phyloP scores from a whole-genome alignment of 2,113 vertebrate genomes.

The Thalassarche chlororhynchos region DNA sequence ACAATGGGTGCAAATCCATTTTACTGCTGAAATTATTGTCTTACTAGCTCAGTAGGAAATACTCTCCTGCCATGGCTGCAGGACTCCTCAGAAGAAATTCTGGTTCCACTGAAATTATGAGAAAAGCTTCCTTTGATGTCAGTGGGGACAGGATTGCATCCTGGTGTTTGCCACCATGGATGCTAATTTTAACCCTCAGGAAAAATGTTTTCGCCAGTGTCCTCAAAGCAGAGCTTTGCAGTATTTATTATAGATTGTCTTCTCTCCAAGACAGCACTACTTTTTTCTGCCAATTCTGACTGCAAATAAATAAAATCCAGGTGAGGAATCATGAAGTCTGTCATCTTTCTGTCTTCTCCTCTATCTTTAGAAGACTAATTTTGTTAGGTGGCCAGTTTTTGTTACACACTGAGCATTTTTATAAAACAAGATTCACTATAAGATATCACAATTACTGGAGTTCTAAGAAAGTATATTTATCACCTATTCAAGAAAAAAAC shows the following conservation, averaged over 20 bases:
- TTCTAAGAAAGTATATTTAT: not conserved
- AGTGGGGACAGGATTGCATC: not conserved
- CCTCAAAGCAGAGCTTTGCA: not conserved
- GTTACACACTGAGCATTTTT: not conserved
- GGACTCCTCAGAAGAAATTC: not conserved
- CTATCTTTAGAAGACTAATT: not conserved
- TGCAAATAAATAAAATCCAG: not conserved
- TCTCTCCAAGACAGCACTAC: not conserved
- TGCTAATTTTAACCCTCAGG: constrained; percentile 23
- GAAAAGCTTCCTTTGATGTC: not conserved
- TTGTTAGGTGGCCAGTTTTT: not conserved
- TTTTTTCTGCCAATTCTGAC: not conserved
- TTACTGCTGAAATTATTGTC: not conserved
- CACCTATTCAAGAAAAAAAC: not conserved
- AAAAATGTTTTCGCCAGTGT: not conserved
- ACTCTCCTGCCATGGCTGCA: not conserved
- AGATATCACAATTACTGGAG: not conserved
- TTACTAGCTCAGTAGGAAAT: not conserved
- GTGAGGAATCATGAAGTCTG: not conserved
- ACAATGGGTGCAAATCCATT: constrained; percentile 12
- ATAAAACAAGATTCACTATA: not conserved
- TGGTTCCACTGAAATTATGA: not conserved
- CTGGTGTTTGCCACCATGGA: not conserved
- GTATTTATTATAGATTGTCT: not conserved
- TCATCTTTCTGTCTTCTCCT: not conserved